Evolutionary conservation across 2,797 vertebrate species (phyloP).

Genomic region (Euphonia xanthogaster): DNA sequence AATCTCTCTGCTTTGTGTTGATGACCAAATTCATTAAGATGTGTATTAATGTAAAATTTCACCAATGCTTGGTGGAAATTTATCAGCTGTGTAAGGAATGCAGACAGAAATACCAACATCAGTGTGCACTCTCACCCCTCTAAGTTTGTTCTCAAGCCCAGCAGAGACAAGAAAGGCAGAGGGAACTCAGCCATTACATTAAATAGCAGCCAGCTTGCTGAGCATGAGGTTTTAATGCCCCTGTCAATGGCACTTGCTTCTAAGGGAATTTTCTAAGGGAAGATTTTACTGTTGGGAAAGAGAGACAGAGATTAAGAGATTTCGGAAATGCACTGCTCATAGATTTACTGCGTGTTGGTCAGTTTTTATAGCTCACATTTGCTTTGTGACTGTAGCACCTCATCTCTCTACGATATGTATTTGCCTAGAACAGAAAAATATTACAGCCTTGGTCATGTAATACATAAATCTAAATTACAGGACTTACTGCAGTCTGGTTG

Average conservation of each 20-base stretch:
- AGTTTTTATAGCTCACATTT: background rate
- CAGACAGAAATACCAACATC: background rate
- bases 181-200: background rate
- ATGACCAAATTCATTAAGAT: background rate
- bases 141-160: background rate
- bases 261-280: background rate
- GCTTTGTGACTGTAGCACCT: background rate
- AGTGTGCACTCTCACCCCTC: accelerated
- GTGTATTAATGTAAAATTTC: background rate
- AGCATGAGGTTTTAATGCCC: background rate
- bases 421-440: background rate
- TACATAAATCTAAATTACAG: background rate
- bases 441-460: background rate
- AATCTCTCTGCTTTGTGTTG: background rate
- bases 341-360: background rate
- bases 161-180: background rate
- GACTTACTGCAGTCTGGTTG: background rate
- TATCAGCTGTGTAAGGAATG: background rate
- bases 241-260: background rate
- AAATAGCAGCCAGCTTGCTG: background rate
- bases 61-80: background rate
- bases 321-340: background rate
- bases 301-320: background rate
- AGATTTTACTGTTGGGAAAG: background rate
- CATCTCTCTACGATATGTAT: background rate